Evolutionary conservation across 2,797 vertebrate genomes (phyloP), one percentile per base, ranked within the genome.

Genomic region (Ctenopoma kingsleyae): DNA sequence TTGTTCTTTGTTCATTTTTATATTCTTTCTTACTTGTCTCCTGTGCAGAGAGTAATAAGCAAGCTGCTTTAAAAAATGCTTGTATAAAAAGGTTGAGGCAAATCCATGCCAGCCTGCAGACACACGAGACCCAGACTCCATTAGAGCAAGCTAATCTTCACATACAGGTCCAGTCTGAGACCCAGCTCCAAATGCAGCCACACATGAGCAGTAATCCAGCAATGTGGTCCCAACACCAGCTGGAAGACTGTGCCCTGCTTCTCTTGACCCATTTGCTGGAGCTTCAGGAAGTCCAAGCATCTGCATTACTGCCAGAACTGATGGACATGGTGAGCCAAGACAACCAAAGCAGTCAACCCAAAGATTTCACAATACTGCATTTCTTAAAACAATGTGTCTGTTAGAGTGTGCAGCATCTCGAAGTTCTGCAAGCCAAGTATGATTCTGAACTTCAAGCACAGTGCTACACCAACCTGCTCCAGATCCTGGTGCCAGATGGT

Each of bases 251-350:
- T 65, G 71, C 76, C 10, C 63, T 85, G 64, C 47, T 76, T 57
- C 87, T 95, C 36, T 51, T 95, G 71, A 86, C 43, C 19, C 82
- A 74, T 48, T 82, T 95, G 44, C 80, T 85, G 35, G 88, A 89
- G 74, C 74, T 89, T 20, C 95, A 95, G 17, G 93, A 95, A 0
- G 47, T 75, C 27, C 89, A 92, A 67, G 78, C 81, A 16, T 82
- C 71, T 48, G 67, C 20, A 11, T 52, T 92, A 48, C 79, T 93
- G 71, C 57, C 75, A 41, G 49, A 67, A 1, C 41, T 94, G 41
- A 63, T 73, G 55, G 62, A 82, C 51, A 61, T 74, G 81, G 94
- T 94, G 74, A 89, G 78, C 62, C 2, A 17, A 48, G 48, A 53
- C 32, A 57, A 38, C 13, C 47, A 41, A 13, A 51, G 27, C 3